Conservation (phyloP, 2,888 invertebrate species). For the Pogonocherus hispidulus region DNA sequence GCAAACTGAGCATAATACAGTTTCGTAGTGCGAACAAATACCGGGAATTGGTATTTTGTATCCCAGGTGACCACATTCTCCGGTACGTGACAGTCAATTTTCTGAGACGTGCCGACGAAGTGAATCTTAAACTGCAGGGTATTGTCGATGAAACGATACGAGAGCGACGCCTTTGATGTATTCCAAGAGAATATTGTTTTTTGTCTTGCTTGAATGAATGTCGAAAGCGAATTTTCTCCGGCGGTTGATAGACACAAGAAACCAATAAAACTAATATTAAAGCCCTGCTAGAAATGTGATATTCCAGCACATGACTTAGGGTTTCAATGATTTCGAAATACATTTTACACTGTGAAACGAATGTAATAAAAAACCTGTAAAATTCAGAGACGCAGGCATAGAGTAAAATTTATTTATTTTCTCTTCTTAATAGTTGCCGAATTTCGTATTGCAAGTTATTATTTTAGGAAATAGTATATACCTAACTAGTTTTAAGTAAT, state of each 20-base stretch:
- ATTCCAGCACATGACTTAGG: constrained; percentile 3
- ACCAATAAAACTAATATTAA: constrained; percentile 31
- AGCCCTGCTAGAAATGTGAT: constrained; percentile 17
- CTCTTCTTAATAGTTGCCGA: too few relatives aligned
- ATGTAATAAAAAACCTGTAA: constrained; percentile 11
- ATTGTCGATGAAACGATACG: constrained; percentile 23
- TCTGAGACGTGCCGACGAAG: constrained; percentile 18
- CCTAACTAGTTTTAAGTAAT: too few relatives aligned
- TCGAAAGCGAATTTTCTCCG: constrained; percentile 20
- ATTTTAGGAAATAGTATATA: too few relatives aligned
- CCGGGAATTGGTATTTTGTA: constrained; percentile 18
- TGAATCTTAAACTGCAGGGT: constrained; percentile 24
- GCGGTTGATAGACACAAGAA: constrained; percentile 28
- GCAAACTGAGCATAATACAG: constrained; percentile 8
- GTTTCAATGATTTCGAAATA: constrained; percentile 20
- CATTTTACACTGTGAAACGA: constrained; percentile 11
- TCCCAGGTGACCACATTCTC: constrained; percentile 31
- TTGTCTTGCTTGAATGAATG: constrained; percentile 23
- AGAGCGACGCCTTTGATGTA: constrained; percentile 25
- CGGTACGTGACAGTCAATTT: constrained; percentile 25
- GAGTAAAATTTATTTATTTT: too few relatives aligned
- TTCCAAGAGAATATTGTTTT: constrained; percentile 30
- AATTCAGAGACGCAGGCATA: neutral
- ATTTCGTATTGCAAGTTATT: too few relatives aligned
- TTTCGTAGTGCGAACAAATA: constrained; percentile 17